Evolutionary conservation across 2,113 vertebrate species (phyloP).

Genomic region (Festucalex cinctus): DNA sequence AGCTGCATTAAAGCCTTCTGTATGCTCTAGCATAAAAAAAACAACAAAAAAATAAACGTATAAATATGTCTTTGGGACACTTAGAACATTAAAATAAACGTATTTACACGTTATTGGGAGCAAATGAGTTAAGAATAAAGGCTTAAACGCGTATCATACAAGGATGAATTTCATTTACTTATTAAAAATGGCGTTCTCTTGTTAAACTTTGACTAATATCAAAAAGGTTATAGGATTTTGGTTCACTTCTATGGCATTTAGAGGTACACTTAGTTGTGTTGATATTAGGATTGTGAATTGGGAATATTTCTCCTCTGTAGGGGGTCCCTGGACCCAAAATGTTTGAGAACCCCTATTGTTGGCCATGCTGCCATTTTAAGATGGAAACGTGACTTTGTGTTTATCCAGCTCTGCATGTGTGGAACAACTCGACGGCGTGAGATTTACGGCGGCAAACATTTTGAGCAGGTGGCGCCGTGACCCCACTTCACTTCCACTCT

Average conservation of each 20-base stretch:
- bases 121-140: too few species aligned
- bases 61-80: too few species aligned
- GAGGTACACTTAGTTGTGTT: background rate
- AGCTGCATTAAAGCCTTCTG: too few species aligned
- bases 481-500: conserved; percentile 37
- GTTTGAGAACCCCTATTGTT: background rate
- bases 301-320: background rate
- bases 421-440: conserved; percentile 29
- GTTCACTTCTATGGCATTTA: background rate
- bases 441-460: conserved; percentile 66
- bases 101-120: too few species aligned
- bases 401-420: conserved; percentile 11
- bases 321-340: background rate
- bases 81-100: too few species aligned
- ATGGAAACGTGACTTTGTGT: background rate
- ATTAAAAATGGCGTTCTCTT: too few species aligned
- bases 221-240: background rate
- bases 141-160: too few species aligned
- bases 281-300: background rate
- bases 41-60: too few species aligned
- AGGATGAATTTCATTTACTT: too few species aligned
- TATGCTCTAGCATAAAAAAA: too few species aligned
- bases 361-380: background rate
- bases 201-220: background rate
- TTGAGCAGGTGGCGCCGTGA: conserved; percentile 76